phyloP scores from a whole-genome alignment of 2,888 invertebrate species.

The Leucophenga maculata region DNA sequence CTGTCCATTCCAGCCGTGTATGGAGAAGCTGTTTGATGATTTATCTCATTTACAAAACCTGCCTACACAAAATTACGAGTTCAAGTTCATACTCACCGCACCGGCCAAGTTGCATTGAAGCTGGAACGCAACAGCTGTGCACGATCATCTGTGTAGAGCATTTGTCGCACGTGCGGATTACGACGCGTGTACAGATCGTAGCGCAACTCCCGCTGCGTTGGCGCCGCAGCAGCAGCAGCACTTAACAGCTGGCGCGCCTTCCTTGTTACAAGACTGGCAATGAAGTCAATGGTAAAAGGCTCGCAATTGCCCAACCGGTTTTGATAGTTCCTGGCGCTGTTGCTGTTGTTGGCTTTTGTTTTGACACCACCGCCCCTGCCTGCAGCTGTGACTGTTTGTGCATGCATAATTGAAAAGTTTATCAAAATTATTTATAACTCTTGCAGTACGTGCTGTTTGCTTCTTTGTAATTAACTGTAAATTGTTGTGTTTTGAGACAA shows the following conservation, averaged over 20 bases:
- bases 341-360: neutral
- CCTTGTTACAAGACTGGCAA: conserved; percentile 49
- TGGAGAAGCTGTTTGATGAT: conserved; percentile 43
- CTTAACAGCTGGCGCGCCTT: conserved; percentile 51
- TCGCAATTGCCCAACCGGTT: conserved; percentile 53
- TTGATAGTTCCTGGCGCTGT: conserved; percentile 31
- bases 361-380: neutral
- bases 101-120: conserved; percentile 52
- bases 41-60: neutral
- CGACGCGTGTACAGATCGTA: conserved; percentile 52
- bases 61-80: conserved; percentile 35
- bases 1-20: conserved; percentile 55
- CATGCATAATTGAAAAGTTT: no score
- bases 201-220: conserved; percentile 38
- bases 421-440: no score
- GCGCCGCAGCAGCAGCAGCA: conserved; percentile 31
- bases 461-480: no score
- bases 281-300: conserved; percentile 52
- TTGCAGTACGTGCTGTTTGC: no score
- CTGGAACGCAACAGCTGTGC: conserved; percentile 41
- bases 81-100: conserved; percentile 45
- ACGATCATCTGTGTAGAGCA: conserved; percentile 39
- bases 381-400: no score
- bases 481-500: no score
- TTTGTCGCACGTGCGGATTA: conserved; percentile 47